These are phyloP conservation scores for Criorhina ranunculi DNA, from an alignment of 2,888 invertebrate genomes.

Conservation along the genomic window DNA sequence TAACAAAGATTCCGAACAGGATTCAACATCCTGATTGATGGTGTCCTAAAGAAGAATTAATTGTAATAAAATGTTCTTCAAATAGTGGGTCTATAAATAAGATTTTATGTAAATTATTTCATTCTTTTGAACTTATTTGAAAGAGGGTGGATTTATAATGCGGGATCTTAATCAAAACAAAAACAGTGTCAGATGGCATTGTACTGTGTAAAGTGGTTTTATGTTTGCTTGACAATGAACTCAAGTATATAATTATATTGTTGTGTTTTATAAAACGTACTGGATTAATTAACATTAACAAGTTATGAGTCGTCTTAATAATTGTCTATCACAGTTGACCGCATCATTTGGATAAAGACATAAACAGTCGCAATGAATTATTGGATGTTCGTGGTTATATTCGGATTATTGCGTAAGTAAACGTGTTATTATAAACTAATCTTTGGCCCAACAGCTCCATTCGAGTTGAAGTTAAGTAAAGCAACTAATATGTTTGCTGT, in stretches of 20 bases:
- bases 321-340: background rate
- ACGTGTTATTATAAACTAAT: background rate
- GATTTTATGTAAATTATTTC: too few species aligned
- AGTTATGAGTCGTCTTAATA: constrained; percentile 38
- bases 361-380: constrained; percentile 48
- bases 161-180: too few species aligned
- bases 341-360: constrained; percentile 51
- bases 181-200: too few species aligned
- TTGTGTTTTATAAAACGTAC: background rate
- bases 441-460: too few species aligned
- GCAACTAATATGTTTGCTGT: too few species aligned
- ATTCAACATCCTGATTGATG: constrained; percentile 10
- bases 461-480: too few species aligned
- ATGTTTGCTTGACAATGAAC: background rate
- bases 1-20: background rate
- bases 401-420: constrained; percentile 60
- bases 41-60: constrained; percentile 1
- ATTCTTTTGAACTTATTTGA: too few species aligned
- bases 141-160: too few species aligned
- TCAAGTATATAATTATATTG: background rate
- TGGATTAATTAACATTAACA: background rate
- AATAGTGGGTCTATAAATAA: too few species aligned
- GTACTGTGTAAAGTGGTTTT: too few species aligned
- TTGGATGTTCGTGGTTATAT: constrained; percentile 43
- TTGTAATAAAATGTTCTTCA: too few species aligned